Base-by-base conservation (phyloP, 2,113 vertebrate genomes). In the Chaetodon auriga region DNA sequence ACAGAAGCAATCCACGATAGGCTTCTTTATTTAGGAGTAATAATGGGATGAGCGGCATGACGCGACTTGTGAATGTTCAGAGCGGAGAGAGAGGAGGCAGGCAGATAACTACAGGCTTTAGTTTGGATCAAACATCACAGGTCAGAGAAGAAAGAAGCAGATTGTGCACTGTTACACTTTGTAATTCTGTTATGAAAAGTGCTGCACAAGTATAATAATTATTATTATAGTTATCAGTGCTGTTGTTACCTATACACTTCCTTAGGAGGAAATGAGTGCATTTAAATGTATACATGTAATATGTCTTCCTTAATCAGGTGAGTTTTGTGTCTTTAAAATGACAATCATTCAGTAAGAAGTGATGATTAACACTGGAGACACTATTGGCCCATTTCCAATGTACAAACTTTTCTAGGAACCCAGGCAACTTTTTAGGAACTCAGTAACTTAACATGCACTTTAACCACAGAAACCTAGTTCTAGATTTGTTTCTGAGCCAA, bases 1-100 rank as follows among this genome's bases (percentile, higher is more conserved):
- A 21, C 58, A 38, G 80, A 90, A 66, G 83, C 80, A 49, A 78
- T 86, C 81, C 65, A 14, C 64, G 48, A 78, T 75, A n/a, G 79
- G 71, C 72, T 68, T 81, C 89, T 90, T 92, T 87, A 90, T 92
- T 89, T 81, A 61, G 81, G 70, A 63, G 87, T 68, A 84, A 89
- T 93, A 90, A 90, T 83, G 87, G 85, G 82, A 63, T 41, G 51
- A 53, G 75, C 18, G 82, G 83, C 92, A 82, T 90, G 93, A 93
- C 43, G 57, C 16, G 90, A 93, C 94, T 91, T 94, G 93, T 82
- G 80, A 23, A 75, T 71, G 86, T 83, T 86, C 61, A 78, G 76
- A 69, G 72, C 70, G 16, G 63, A 65, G 63, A 78, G 63, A 51
- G 70, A 45, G 25, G 49, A 80, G 80, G 70, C 35, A 63, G 84